A percentile compares a stretch with the other conserved stretches of the same genome.
Evolutionary conservation across 1,140 invertebrate species (phyloP).

Genomic region (Drosophila subobscura): DNA sequence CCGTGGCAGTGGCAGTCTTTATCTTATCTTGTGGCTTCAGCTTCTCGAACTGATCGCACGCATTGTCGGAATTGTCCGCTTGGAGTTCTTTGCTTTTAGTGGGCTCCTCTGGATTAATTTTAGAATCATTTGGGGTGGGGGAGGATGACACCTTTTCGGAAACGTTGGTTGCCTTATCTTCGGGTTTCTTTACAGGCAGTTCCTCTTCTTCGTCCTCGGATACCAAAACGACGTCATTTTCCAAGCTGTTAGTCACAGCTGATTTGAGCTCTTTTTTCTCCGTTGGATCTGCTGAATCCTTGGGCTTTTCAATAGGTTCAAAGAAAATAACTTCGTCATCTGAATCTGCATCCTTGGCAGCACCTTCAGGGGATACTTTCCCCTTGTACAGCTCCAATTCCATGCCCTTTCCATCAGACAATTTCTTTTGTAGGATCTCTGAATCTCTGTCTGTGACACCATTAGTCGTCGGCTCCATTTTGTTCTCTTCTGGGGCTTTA

Average conservation of each 20-base stretch:
- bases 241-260: conserved; percentile 6
- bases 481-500: background rate
- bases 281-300: conserved; percentile 3
- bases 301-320: conserved; percentile 49
- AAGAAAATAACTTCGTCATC: conserved; percentile 77
- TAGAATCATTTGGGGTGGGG: conserved; percentile 10
- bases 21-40: conserved; percentile 20
- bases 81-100: conserved; percentile 40
- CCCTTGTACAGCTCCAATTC: no score
- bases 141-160: background rate
- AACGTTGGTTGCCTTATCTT: conserved; percentile 9
- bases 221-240: conserved; percentile 61
- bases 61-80: conserved; percentile 77
- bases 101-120: conserved; percentile 25
- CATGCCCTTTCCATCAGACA: no score
- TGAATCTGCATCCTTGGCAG: conserved; percentile 50
- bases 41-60: conserved; percentile 74
- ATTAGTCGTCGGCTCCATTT: background rate
- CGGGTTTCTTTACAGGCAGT: conserved; percentile 2
- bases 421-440: no score
- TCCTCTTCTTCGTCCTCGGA: conserved; percentile 67
- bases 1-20: conserved; percentile 24
- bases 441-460: no score
- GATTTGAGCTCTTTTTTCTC: conserved; percentile 2
- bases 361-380: background rate